Percentiles rank a stretch among this genome's conserved stretches.
These are phyloP conservation scores for Brachyptera putata DNA, from an alignment of 2,888 invertebrate genomes.

Conservation along the genomic window DNA sequence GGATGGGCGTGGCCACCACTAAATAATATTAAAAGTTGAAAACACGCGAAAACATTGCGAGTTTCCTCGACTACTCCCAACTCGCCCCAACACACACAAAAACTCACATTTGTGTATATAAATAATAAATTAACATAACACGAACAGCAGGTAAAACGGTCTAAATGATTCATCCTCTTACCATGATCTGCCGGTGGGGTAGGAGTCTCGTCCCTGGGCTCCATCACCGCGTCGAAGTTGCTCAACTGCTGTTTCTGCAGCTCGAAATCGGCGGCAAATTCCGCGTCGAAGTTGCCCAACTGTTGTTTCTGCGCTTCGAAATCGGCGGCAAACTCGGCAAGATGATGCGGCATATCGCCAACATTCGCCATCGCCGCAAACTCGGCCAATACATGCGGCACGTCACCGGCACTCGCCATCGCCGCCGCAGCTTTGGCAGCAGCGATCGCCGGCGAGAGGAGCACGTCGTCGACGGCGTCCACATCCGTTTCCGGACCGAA, in stretches of 20 bases:
- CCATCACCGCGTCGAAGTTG: constrained; percentile 38
- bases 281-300: constrained; percentile 40
- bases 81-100: too few relatives aligned
- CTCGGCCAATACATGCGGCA: too few relatives aligned
- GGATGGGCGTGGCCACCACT: too few relatives aligned
- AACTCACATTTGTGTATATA: too few relatives aligned
- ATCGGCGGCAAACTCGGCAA: constrained; percentile 40
- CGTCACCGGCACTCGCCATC: neutral
- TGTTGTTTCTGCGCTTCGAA: constrained; percentile 36
- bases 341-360: neutral
- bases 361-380: neutral
- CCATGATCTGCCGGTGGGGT: constrained; percentile 58
- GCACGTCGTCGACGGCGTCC: constrained; percentile 57
- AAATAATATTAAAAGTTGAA: too few relatives aligned
- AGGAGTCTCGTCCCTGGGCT: constrained; percentile 50
- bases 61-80: too few relatives aligned
- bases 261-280: constrained; percentile 38
- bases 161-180: constrained; percentile 45
- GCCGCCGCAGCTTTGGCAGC: constrained; percentile 42
- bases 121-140: too few relatives aligned
- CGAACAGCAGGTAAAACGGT: too few relatives aligned
- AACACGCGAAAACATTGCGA: too few relatives aligned
- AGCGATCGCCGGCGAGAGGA: constrained; percentile 40
- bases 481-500: constrained; percentile 74
- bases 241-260: constrained; percentile 39